phyloP scores from a whole-genome alignment of 1,140 invertebrate genomes.

The Sminthurides bifidus region DNA sequence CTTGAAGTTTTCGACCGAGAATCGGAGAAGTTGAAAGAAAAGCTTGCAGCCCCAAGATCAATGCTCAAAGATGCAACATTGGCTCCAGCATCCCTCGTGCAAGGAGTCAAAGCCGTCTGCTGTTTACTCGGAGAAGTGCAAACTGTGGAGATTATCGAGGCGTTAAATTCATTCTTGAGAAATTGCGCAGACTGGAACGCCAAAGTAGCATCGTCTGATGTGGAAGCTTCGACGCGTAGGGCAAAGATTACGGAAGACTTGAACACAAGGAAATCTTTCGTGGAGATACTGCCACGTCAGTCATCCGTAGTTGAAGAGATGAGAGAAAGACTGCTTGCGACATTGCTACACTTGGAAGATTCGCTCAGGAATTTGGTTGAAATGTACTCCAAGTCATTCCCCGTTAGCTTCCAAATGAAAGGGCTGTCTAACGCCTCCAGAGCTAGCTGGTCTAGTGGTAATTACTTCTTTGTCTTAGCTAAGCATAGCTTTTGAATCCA shows the following conservation, averaged over 20 bases:
- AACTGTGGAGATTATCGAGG: conserved; percentile 65
- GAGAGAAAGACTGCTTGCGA: conserved; percentile 16
- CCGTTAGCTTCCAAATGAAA: conserved; percentile 62
- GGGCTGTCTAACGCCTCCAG: conserved; percentile 33
- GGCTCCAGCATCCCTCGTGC: conserved; percentile 55
- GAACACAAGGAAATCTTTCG: conserved; percentile 17
- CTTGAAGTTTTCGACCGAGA: conserved; percentile 41
- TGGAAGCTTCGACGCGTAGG: conserved; percentile 7
- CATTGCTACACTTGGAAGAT: conserved; percentile 51
- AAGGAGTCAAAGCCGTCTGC: conserved; percentile 85
- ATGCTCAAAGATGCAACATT: neutral
- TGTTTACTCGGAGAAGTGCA: conserved; percentile 74
- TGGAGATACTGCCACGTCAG: conserved; percentile 16
- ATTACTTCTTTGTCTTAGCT: neutral
- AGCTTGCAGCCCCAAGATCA: conserved; percentile 44
- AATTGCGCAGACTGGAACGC: conserved; percentile 40
- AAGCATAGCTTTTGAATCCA: neutral
- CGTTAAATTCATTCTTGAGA: conserved; percentile 55
- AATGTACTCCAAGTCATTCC: conserved; percentile 68
- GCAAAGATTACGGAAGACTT: conserved; percentile 21
- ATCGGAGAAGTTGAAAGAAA: conserved; percentile 61
- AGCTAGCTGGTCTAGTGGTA: neutral
- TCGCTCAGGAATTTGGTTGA: conserved; percentile 62
- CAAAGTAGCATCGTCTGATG: conserved; percentile 1
- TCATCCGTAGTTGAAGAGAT: neutral